Percentiles rank a stretch among this genome's conserved stretches.
These are phyloP conservation scores for Arge pagana DNA, from an alignment of 2,888 invertebrate species.

Conservation along the genomic window DNA sequence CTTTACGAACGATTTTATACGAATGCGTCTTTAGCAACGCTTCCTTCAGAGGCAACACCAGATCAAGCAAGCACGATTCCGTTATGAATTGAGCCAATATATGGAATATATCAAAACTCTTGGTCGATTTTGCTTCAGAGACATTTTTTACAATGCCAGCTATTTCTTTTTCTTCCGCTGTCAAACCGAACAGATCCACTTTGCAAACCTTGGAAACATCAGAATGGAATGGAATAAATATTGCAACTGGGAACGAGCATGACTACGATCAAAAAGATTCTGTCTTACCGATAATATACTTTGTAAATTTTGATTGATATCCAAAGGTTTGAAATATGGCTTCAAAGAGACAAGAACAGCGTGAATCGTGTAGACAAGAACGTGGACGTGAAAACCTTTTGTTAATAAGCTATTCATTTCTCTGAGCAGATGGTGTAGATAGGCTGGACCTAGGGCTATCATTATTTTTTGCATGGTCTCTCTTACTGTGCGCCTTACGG, in stretches of 20 bases:
- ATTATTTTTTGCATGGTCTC: conserved; percentile 94
- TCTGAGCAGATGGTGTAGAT: conserved; percentile 75
- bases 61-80: conserved; percentile 73
- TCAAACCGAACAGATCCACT: conserved; percentile 85
- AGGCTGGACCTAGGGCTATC: conserved; percentile 80
- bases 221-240: conserved; percentile 10
- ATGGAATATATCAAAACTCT: conserved; percentile 84
- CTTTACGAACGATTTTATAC: conserved; percentile 78
- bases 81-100: conserved; percentile 81
- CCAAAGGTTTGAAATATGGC: conserved; percentile 70
- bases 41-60: conserved; percentile 82
- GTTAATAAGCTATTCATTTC: conserved; percentile 82
- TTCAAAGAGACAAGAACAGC: conserved; percentile 77
- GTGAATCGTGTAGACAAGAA: conserved; percentile 87
- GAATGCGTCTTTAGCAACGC: conserved; percentile 78
- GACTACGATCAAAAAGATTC: conserved; percentile 8
- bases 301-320: conserved; percentile 79
- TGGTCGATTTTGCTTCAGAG: conserved; percentile 81
- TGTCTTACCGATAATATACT: conserved; percentile 76
- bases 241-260: not conserved
- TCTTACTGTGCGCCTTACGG: conserved; percentile 82
- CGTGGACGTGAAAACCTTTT: conserved; percentile 92
- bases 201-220: conserved; percentile 67
- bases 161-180: conserved; percentile 92
- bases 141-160: conserved; percentile 80